Conservation (phyloP, 2,113 vertebrate genomes). For the Pelecanus crispus region DNA sequence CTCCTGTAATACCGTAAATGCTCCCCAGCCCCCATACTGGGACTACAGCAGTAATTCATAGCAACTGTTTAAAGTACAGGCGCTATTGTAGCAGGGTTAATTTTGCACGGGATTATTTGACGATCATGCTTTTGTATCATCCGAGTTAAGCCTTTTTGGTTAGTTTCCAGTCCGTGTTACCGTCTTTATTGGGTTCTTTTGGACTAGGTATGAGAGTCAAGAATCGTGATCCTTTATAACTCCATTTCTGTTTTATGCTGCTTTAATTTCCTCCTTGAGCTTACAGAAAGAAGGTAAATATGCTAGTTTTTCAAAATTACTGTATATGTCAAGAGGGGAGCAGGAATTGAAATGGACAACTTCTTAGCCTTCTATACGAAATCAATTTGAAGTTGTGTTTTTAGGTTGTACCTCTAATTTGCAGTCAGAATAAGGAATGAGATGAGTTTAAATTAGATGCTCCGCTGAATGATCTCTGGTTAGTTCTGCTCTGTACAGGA, state of each 20-base stretch:
- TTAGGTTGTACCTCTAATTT: neutral
- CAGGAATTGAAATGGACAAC: neutral
- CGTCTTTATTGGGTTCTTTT: accelerated
- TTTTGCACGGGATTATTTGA: neutral
- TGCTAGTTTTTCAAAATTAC: neutral
- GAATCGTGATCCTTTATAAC: neutral
- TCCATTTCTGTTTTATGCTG: neutral
- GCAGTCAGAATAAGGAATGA: neutral
- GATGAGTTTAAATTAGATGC: accelerated
- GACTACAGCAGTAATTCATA: neutral
- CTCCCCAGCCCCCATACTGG: neutral
- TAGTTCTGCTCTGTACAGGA: neutral
- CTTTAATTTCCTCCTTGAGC: neutral
- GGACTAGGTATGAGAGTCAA: neutral
- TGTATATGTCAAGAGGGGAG: neutral
- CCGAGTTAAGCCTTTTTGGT: too few species aligned
- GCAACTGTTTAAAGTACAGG: accelerated
- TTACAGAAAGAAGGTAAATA: neutral
- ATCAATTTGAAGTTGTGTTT: neutral
- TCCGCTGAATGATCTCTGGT: neutral
- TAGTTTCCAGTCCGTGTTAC: neutral
- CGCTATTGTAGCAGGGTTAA: too few species aligned
- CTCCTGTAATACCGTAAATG: neutral
- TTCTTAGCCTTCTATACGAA: neutral
- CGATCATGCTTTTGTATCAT: neutral